Conservation (phyloP, 1,140 invertebrate genomes). For the Rhynchophorus ferrugineus region DNA sequence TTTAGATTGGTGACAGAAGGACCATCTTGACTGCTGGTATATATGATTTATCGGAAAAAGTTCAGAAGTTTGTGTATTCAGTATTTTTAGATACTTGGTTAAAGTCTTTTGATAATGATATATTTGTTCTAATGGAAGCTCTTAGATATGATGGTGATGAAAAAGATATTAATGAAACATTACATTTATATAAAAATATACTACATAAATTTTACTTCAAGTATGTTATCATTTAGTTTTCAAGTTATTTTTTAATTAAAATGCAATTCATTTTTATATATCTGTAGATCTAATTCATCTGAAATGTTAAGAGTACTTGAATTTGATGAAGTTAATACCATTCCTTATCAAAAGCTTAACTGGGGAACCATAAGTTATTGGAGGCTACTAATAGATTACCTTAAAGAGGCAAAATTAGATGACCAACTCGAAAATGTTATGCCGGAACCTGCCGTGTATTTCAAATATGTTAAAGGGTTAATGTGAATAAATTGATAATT, state of each 20-base stretch:
- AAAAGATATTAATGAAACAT: constrained; percentile 13
- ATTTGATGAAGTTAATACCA: not conserved
- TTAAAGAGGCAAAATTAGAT: constrained; percentile 1
- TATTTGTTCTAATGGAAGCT: constrained; percentile 14
- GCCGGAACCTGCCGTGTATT: constrained; percentile 9
- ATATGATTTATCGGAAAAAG: constrained; percentile 9
- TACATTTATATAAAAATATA: constrained; percentile 9
- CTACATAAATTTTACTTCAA: constrained; percentile 14
- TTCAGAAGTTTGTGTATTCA: constrained; percentile 9
- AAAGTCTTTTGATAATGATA: constrained; percentile 9
- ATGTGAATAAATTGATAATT: not conserved
- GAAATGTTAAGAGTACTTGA: constrained; percentile 1
- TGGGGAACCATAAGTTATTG: constrained; percentile 10
- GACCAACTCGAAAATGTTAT: constrained; percentile 1
- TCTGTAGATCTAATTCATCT: too few species aligned
- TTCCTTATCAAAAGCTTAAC: constrained; percentile 3
- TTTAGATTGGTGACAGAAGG: constrained; percentile 14
- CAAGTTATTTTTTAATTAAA: too few species aligned
- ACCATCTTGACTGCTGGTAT: constrained; percentile 9
- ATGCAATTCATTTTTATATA: too few species aligned
- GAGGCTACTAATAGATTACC: not conserved
- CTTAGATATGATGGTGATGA: constrained; percentile 15
- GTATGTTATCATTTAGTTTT: too few species aligned
- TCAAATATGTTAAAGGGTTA: constrained; percentile 8
- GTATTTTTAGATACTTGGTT: constrained; percentile 11